Evolutionary conservation across 2,113 vertebrate species (phyloP).

Genomic region (Sylvietta virens): DNA sequence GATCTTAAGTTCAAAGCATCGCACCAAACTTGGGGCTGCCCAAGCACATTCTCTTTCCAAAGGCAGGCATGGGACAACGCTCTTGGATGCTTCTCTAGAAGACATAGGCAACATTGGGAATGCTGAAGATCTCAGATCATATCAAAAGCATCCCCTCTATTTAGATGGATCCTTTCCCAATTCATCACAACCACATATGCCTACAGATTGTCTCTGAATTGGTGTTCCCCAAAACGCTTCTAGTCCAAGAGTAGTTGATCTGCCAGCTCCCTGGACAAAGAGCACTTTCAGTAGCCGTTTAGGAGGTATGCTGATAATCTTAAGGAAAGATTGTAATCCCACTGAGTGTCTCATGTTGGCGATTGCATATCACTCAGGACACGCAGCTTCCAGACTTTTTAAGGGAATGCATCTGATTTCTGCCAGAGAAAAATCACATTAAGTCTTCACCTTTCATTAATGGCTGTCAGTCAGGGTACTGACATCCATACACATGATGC

Average conservation of each 20-base stretch:
- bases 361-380: not conserved
- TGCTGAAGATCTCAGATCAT: not conserved
- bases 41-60: not conserved
- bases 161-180: not conserved
- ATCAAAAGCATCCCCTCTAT: not conserved
- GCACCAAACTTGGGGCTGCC: not conserved
- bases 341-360: not conserved
- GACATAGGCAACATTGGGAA: not conserved
- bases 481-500: not conserved
- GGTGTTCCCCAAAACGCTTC: not conserved
- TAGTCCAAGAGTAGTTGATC: not conserved
- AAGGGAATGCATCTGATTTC: not conserved
- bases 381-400: not conserved
- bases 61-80: not conserved
- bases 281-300: not conserved
- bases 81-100: not conserved
- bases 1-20: not conserved
- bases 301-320: not conserved
- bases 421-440: not conserved
- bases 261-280: not conserved
- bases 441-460: not conserved
- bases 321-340: not conserved
- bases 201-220: not conserved
- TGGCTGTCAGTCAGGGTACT: not conserved
- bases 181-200: not conserved